A percentile compares a stretch with the other conserved stretches of the same genome.
These are phyloP conservation scores for Craterocephalus amniculus DNA, from an alignment of 2,797 vertebrate species.

Conservation along the genomic window DNA sequence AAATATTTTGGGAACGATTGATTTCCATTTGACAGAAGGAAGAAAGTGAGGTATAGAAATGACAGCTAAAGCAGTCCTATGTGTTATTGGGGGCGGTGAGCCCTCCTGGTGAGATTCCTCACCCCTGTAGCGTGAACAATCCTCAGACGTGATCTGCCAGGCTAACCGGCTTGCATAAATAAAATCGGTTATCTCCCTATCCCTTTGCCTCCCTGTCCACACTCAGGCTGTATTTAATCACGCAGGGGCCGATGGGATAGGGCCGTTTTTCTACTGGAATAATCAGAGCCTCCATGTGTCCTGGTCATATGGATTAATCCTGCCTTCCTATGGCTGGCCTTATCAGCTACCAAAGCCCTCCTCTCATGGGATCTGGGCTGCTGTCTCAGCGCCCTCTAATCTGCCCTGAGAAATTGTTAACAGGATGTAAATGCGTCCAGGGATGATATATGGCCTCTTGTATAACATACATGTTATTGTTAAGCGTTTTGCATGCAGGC, in stretches of 20 bases:
- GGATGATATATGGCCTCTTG: conserved; percentile 85
- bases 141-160: conserved; percentile 79
- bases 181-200: conserved; percentile 85
- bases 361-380: conserved; percentile 84
- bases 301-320: conserved; percentile 88
- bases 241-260: conserved; percentile 74
- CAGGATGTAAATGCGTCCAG: conserved; percentile 87
- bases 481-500: conserved; percentile 81
- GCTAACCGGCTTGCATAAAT: conserved; percentile 84
- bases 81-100: conserved; percentile 81
- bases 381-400: conserved; percentile 83
- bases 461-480: conserved; percentile 86
- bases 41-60: conserved; percentile 59
- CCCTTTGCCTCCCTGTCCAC: conserved; percentile 78
- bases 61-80: conserved; percentile 72
- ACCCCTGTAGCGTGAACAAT: conserved; percentile 83
- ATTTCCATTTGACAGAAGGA: conserved; percentile 64
- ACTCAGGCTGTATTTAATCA: conserved; percentile 83
- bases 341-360: conserved; percentile 85
- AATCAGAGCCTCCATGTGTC: conserved; percentile 83
- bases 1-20: conserved; percentile 70
- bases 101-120: conserved; percentile 76
- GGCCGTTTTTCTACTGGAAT: conserved; percentile 82
- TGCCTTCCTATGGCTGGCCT: conserved; percentile 83
- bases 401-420: conserved; percentile 87